Conservation (phyloP, 1,140 invertebrate species). For the Subanguina moxae region DNA sequence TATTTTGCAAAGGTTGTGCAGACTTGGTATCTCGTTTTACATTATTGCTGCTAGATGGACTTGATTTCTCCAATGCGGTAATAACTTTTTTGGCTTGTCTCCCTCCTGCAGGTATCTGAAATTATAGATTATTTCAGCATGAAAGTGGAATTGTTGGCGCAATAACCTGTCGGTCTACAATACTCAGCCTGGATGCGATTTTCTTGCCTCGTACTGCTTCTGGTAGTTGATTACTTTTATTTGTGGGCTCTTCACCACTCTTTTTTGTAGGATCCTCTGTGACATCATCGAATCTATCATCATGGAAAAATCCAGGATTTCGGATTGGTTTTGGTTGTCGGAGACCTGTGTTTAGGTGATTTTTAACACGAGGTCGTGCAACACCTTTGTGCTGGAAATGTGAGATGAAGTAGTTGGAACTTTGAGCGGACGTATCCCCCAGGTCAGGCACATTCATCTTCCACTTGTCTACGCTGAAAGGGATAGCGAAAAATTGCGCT, state of each 20-base stretch:
- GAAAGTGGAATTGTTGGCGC: no score
- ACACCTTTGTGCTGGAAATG: no score
- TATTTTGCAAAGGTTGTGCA: no score
- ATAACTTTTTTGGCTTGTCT: no score
- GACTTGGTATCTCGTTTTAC: no score
- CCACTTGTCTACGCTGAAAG: conserved; percentile 10
- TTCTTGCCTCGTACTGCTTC: neutral
- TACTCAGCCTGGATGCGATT: neutral
- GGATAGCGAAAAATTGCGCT: neutral
- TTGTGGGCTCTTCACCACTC: neutral
- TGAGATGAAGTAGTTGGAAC: neutral
- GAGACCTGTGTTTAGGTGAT: no score
- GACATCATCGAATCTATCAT: conserved; percentile 3
- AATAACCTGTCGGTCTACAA: conserved; percentile 1
- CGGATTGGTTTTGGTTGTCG: neutral
- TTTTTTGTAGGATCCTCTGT: neutral
- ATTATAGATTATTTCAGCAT: no score
- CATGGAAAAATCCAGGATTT: conserved; percentile 12
- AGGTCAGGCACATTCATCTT: conserved; percentile 13
- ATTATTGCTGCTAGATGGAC: no score
- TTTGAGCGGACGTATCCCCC: neutral
- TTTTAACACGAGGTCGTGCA: no score
- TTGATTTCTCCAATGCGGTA: no score
- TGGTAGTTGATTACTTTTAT: neutral
- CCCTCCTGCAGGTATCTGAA: no score